Base-by-base conservation (phyloP, 2,113 vertebrate species). In the Clarias magur region DNA sequence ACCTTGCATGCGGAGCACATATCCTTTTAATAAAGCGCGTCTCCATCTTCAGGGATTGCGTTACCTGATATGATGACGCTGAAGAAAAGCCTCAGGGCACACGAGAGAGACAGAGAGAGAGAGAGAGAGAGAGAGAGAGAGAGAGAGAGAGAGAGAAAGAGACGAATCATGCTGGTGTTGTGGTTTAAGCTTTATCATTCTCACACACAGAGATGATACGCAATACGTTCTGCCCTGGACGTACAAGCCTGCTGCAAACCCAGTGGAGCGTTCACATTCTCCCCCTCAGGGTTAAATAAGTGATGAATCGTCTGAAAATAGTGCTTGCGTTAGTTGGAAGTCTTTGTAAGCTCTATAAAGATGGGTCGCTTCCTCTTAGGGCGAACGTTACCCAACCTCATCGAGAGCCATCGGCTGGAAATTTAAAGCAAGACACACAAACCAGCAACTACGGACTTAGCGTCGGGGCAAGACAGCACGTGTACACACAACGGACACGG, bases 241-340 rank as follows among this genome's bases (percentile, higher is more conserved):
- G 67, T 42, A 78, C 23, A 38, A 19, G 73, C 70, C 53, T 57
- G 59, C 72, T 68, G 38, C 27, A 60, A 85, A 65, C 68, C 65
- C 85, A 82, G 0, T 83, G 70, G 83, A 87, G 82, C 70, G n/a
- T 85, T 81, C 56, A 82, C 19, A 38, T 84, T 81, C 53, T 86
- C 85, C 57, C 25, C 68, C 23, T 48, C 48, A 48, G 48, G 34
- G 63, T 85, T 89, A 87, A 86, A 89, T 89, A 86, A 88, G 78
- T 88, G 75, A 89, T 87, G 83, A 85, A 88, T 76, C 62, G 56
- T 38, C 83, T 85, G 62, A 56, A 89, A 85, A 82, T 70, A 85
- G 80, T 48, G 57, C 78, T 67, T 73, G 72, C 80, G 65, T 80
- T 80, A 89, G 85, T 60, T 34, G 38, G 85, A 76, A 80, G 70